A percentile compares a stretch with the other conserved stretches of the same genome.
Evolutionary conservation across 2,888 invertebrate species (phyloP).

Genomic region (Hirtodrosophila alboralis): DNA sequence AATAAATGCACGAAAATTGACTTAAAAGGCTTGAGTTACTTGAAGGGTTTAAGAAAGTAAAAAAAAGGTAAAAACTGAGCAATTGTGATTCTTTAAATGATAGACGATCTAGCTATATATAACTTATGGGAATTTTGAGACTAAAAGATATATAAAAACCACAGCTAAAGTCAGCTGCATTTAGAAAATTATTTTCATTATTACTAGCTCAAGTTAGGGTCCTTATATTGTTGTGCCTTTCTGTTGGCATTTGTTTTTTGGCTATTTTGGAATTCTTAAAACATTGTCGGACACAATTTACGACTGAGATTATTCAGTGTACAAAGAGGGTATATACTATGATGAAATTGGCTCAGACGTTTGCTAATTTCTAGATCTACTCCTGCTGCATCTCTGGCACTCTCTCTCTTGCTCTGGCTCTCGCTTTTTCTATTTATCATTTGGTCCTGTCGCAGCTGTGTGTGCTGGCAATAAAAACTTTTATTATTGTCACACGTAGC

Average conservation of each 20-base stretch:
- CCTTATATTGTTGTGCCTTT: too few species aligned
- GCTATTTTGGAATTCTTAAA: constrained; percentile 41
- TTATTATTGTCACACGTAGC: constrained; percentile 81
- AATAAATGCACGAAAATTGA: too few species aligned
- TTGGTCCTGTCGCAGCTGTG: constrained; percentile 63
- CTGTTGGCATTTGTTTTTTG: constrained; percentile 27
- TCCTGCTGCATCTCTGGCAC: constrained; percentile 17
- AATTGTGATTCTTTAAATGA: too few species aligned
- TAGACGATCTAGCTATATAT: too few species aligned
- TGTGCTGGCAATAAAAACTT: constrained; percentile 78
- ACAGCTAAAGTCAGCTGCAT: too few species aligned
- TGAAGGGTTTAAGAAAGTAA: too few species aligned
- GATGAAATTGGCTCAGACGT: constrained; percentile 55
- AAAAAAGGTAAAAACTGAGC: too few species aligned
- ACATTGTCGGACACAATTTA: constrained; percentile 57
- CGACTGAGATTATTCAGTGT: constrained; percentile 46
- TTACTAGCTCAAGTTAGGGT: too few species aligned
- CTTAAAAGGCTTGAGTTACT: too few species aligned
- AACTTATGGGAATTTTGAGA: too few species aligned
- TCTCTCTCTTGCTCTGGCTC: neutral
- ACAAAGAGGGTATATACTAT: constrained; percentile 32
- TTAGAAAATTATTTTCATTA: too few species aligned
- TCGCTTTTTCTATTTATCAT: constrained; percentile 1
- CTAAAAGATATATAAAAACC: too few species aligned
- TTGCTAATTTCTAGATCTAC: constrained; percentile 70